Base-by-base conservation (phyloP, 1,140 invertebrate species). In the Euura saliciscinereae region DNA sequence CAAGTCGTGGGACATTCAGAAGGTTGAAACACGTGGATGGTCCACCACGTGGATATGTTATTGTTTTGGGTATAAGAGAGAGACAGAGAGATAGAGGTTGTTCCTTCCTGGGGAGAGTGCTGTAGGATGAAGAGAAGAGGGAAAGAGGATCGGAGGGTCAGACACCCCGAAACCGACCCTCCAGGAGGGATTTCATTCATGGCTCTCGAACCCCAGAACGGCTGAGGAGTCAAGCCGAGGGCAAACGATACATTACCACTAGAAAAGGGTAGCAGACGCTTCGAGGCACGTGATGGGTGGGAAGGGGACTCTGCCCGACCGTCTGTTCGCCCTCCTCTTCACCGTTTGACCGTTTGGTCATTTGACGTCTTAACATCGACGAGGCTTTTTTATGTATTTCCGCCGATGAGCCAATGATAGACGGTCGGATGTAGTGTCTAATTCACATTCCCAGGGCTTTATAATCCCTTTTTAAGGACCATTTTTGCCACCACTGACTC, bases 101-200 rank as follows among this genome's bases (percentile, higher is more conserved):
- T 73, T 78, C 77, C 13, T 59, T 80, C 76, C 71, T 80, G 79
- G 75, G 73, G 74, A 77, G 76, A 77, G 67, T 76, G 76, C 70
- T 71, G 42, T 73, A 65, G 65, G 72, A 71, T 43, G 44, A 45
- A 44, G 71, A 70, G 72, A 72, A 77, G 78, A 82, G 77, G 69
- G 79, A 84, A 77, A 77, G 72, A 74, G 78, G 78, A 82, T 77
- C 71, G 79, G 85, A 86, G 84, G 85, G 84, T 87, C 84, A 78
- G 75, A 75, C 80, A 82, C 82, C 83, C 80, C 78, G 75, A 78
- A 73, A 69, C 71, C 76, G 79, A 83, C 83, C 82, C 84, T 85
- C 81, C 79, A 79, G 75, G 82, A 86, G 86, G 85, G 84, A 86
- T 86, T 86, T 85, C 85, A 86, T 87, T 87, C 86, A 86, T 86